Evolutionary conservation across 2,113 vertebrate species (phyloP), one percentile per base, ranked within the genome.

Genomic region (Pelmatolapia mariae): DNA sequence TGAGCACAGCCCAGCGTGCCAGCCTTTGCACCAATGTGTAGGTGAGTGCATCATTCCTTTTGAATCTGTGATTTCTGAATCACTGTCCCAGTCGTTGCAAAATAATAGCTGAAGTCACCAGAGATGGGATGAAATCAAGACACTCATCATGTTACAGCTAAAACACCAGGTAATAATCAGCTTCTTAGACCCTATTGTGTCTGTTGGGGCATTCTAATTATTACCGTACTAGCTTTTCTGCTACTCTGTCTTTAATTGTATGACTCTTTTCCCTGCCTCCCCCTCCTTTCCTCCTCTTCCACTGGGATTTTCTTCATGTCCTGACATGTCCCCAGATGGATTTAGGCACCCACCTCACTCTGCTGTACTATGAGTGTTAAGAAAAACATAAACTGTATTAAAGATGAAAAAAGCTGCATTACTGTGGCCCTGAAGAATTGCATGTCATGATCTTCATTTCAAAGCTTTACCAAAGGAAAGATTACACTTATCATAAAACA

Each of bases 251-350:
- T 88, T 57, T 79, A 43, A 80, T 40, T 57, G 22, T 81, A 2
- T 43, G 36, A n/a, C 4, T 66, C 12, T 47, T 31, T 10, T 63
- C 9, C 45, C n/a, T 68, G 2, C 15, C 53, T 52, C 57, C 45
- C 16, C 40, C 18, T 73, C 53, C 43, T 9, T 13, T 66, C 63
- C 6, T 68, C 5, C 53, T 26, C 36, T 54, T 84, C 4, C 56
- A 36, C 12, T 59, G 66, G 83, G 89, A 87, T 84, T 87, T 63
- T 86, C 54, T 52, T 92, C 95, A 10, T 87, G 96, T 92, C 87
- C 93, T 81, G 89, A 90, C 95, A 93, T 26, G 94, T 92, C 84
- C 47, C 52, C 26, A 26, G 29, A 45, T 29, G 76, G 22, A 92
- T 87, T 84, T 33, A 71, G 6, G 89, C 52, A 81, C 61, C 63